These are phyloP conservation scores for Trypoxylon attenuatum DNA, from an alignment of 2,888 invertebrate species.

Conservation along the genomic window DNA sequence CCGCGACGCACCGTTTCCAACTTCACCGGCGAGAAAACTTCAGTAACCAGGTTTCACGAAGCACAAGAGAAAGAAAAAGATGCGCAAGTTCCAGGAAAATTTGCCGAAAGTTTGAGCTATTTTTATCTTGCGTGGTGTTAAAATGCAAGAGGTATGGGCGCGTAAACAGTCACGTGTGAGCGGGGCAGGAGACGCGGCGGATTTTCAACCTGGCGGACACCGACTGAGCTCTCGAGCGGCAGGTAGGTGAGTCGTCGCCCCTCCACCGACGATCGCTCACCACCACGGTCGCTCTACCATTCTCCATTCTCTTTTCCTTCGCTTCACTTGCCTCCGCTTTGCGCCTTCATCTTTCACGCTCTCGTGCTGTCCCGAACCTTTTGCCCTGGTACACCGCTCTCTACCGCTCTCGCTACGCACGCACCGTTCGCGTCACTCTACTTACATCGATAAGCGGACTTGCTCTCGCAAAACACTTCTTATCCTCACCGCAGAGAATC, in stretches of 20 bases:
- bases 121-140: too few relatives aligned
- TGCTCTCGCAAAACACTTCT: background rate
- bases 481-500: background rate
- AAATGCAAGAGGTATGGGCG: too few relatives aligned
- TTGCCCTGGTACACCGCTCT: background rate
- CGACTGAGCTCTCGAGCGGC: conserved; percentile 69
- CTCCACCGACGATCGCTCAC: conserved; percentile 53
- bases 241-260: conserved; percentile 67
- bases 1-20: background rate
- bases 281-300: conserved; percentile 56
- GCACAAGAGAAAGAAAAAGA: too few relatives aligned
- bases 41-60: too few relatives aligned
- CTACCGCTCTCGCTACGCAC: background rate
- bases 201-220: conserved; percentile 72
- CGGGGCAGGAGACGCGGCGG: conserved; percentile 57
- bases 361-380: conserved; percentile 6
- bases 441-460: background rate
- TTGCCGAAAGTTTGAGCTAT: too few relatives aligned
- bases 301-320: conserved; percentile 59
- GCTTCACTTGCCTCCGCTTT: conserved; percentile 49
- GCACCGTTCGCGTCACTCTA: background rate
- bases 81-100: too few relatives aligned
- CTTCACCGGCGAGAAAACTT: too few relatives aligned
- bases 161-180: conserved; percentile 32
- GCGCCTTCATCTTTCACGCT: conserved; percentile 39